Evolutionary conservation across 2,888 invertebrate genomes (phyloP), one percentile per base, ranked within the genome.

Genomic region (Drosophila borborema): DNA sequence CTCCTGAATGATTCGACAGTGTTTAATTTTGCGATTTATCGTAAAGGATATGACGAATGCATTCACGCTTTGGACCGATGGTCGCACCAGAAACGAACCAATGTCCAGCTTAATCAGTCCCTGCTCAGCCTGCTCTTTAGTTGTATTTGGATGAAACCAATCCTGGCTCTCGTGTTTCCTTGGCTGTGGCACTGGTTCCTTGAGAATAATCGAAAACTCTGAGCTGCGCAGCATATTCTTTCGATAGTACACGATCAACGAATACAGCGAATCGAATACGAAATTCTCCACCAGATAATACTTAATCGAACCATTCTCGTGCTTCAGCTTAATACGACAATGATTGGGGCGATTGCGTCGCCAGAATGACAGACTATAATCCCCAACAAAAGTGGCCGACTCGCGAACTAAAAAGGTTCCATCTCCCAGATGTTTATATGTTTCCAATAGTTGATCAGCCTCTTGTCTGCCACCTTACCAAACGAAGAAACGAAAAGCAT

Each of bases 341-440:
- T 99, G 99, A 92, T 98, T 98, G 1, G 97, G 97, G 90, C 96
- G 96, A 48, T 96, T 97, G 84, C 96, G 96, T 16, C 98, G 95
- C 98, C 97, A 98, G 93, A 99, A 99, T 0, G 98, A 99, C 34
- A 99, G 94, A 74, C 98, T 98, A 91, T 98, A 99, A 92, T 99
- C 99, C 0, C 99, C 99, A 0, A 98, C 97, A 93, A 99, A 99
- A 0, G 98, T 99, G 34, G 98, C 98, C 91, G 98, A 98, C 83
- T 98, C 97, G 38, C 99, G 94, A 0, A 99, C 99, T 36, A 98
- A 94, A 92, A 98, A 98, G 0, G 98, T 98, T 0, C 98, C 98
- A 91, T 98, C 98, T 0, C 98, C 98, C 5, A 98, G 94, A 91
- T 96, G 95, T 0, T 97, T 95, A 91, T 98, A 97, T 8, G 95